These are phyloP conservation scores for Leuciscus waleckii DNA, from an alignment of 2,797 vertebrate species.

Conservation along the genomic window DNA sequence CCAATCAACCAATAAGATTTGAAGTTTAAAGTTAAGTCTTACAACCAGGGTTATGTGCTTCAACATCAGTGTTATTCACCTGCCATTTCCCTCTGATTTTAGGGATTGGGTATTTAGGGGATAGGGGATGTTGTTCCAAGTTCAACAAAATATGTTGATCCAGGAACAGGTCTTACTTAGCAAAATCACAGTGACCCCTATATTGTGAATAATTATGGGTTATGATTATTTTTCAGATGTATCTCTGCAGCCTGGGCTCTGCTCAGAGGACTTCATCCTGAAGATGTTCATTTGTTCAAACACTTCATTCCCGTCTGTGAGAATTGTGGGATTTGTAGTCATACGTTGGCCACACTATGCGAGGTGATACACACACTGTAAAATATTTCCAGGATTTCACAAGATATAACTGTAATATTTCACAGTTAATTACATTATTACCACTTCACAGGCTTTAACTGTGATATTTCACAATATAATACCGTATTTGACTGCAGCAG, in stretches of 20 bases:
- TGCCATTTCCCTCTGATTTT: not conserved
- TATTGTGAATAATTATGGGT: not conserved
- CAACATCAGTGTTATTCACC: not conserved
- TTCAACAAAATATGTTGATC: not conserved
- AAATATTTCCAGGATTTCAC: not conserved
- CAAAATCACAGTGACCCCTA: not conserved
- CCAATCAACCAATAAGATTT: not conserved
- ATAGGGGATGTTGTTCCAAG: not conserved
- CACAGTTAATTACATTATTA: not conserved
- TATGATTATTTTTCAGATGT: constrained; percentile 52
- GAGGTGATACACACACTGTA: not conserved
- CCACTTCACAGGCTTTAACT: not conserved
- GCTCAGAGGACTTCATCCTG: constrained; percentile 61
- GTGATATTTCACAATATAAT: not conserved
- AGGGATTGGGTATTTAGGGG: not conserved
- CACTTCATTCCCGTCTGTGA: constrained; percentile 60
- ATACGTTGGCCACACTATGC: not conserved
- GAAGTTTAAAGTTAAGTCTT: not conserved
- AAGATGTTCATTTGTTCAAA: constrained; percentile 48
- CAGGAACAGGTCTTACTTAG: not conserved
- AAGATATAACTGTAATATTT: not conserved
- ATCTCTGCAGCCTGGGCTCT: constrained; percentile 64
- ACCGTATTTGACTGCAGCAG: not conserved
- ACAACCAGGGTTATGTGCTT: not conserved
- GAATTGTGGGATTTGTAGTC: constrained; percentile 53